Percentiles rank a stretch among this genome's conserved stretches.
Conservation (phyloP, 2,888 invertebrate species). For the Mythimna loreyi region DNA sequence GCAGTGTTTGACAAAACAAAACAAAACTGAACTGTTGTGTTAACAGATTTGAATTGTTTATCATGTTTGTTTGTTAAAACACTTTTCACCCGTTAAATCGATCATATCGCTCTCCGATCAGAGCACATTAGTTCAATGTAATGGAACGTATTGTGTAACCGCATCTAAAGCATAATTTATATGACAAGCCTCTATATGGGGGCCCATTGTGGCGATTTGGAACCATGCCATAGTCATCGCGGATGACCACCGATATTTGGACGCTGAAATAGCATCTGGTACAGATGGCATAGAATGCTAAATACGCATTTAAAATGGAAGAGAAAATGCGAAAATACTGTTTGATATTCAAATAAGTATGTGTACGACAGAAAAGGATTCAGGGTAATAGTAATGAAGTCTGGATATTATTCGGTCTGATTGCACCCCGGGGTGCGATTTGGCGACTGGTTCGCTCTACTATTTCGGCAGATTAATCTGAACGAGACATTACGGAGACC, state of each 20-base stretch:
- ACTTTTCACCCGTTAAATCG: conserved; percentile 55
- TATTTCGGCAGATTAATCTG: conserved; percentile 65
- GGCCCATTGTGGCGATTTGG: conserved; percentile 79
- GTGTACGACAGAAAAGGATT: conserved; percentile 38
- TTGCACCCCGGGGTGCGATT: conserved; percentile 56
- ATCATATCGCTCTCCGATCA: conserved; percentile 57
- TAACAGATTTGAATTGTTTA: conserved; percentile 50
- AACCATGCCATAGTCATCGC: conserved; percentile 79
- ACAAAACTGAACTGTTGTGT: conserved; percentile 29
- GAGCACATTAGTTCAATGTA: conserved; percentile 77
- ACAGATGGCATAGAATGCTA: conserved; percentile 42
- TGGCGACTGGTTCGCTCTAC: conserved; percentile 43
- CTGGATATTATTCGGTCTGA: conserved; percentile 44
- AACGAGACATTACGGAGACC: conserved; percentile 50
- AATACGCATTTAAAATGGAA: conserved; percentile 34
- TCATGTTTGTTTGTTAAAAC: conserved; percentile 50
- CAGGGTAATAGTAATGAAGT: conserved; percentile 31
- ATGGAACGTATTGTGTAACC: conserved; percentile 79
- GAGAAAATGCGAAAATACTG: conserved; percentile 18
- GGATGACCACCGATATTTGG: conserved; percentile 67
- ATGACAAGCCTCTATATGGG: conserved; percentile 73
- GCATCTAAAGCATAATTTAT: conserved; percentile 79
- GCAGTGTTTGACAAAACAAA: conserved; percentile 52
- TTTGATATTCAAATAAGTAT: conserved; percentile 24
- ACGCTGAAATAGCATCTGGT: conserved; percentile 65